Base-by-base conservation (phyloP, 1,140 invertebrate species). In the Sycobia sp. region DNA sequence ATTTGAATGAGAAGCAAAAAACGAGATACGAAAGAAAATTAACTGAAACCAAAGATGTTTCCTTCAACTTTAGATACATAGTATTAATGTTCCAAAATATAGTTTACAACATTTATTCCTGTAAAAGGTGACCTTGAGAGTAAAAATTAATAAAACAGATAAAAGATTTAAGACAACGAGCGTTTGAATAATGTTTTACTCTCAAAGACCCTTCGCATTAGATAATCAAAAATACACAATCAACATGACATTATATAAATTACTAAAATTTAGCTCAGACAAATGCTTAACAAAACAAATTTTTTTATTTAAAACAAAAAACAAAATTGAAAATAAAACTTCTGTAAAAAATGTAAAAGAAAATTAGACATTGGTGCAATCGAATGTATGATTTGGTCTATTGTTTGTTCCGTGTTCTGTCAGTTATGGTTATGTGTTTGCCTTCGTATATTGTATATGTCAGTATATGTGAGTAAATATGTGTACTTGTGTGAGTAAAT, bases 171-270 rank as follows among this genome's bases (percentile, higher is more conserved):
- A 20, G 9, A 47, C 16, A 18, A 25, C 38, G 3, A 36, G 3
- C 25, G 36, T 7, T 38, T 7, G 2, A 27, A 38, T 29, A 60
- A 4, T 18, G n/a, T n/a, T 7, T 51, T 39, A 25, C 61, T 56
- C 53, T 63, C 61, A 50, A 63, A 47, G 51, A 8, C 47, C 16
- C 32, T 62, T 18, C 34, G 55, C 20, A 46, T 49, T 23, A 46
- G 9, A 47, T 22, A 14, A 47, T 38, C 4, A 62, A 18, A 62
- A 20, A 55, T 62, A 54, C 50, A 3, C 29, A 58, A 38, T 49
- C 36, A 22, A 55, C 22, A 62, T 46, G 25, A 47, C 41, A 53
- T 46, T 13, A 53, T 53, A n/a, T n/a, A 18, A 50, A 50, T 16
- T 51, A 43, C 38, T 46, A 36, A 39, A n/a, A 23, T 61, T 43